Base-by-base conservation (phyloP, 2,113 vertebrate genomes). In the Isichthys henryi region DNA sequence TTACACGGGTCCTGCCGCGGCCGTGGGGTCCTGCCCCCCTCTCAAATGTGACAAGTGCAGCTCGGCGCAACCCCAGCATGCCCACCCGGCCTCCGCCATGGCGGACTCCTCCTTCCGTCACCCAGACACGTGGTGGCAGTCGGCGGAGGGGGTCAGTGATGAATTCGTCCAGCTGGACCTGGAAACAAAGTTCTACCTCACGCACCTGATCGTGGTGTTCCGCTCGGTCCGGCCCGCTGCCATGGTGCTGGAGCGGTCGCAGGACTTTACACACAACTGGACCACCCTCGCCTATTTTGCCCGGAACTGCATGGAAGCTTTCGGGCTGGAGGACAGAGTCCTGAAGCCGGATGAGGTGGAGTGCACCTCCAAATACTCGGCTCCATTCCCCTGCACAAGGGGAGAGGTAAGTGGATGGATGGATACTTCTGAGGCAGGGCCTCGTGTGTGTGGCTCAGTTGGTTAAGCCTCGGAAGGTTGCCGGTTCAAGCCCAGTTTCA, bases 41-140 rank as follows among this genome's bases (percentile, higher is more conserved):
- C 95, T 95, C 62, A 91, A 89, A 8, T 99, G 97, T 13, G 92
- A 94, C 92, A 96, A 96, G 86, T 99, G 98, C 93, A 97, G 97
- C 0, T 91, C 93, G 0, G 94, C 93, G 31, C 95, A 96, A 0
- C 91, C 94, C 0, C 96, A 94, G 85, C 95, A 96, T 90, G 95
- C 97, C 49, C 98, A 99, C 91, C 96, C 95, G 21, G 93, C 98
- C 0, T 93, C 95, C 0, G 96, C 96, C 92, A 99, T 99, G 98
- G 97, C 97, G 0, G 98, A 99, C 93, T 99, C 98, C 0, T 96
- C 98, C 1, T 99, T 99, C 96, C 96, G 95, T 66, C 95, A 96
- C 89, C 98, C 98, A 7, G 95, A 96, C 90, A 99, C 98, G 0
- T 99, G 98, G 98, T 99, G 98, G 98, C 98, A 99, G 94, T 98